These are phyloP conservation scores for Cataglyphis altisquamis DNA, from an alignment of 2,888 invertebrate genomes.

Conservation along the genomic window DNA sequence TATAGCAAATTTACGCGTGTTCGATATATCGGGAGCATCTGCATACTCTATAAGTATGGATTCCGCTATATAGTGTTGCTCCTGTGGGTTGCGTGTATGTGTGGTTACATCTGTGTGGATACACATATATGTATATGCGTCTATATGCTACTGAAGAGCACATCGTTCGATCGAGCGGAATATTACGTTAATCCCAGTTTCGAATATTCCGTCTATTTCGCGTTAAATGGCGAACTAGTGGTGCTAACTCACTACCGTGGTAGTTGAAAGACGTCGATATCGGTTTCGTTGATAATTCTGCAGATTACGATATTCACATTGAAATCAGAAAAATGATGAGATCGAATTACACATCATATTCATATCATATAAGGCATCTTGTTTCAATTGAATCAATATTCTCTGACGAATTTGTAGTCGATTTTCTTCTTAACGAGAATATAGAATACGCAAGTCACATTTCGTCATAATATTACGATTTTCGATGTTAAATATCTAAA, in stretches of 20 bases:
- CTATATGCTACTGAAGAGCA: conserved; percentile 12
- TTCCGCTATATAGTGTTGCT: neutral
- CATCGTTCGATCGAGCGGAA: conserved; percentile 41
- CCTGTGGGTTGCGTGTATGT: neutral
- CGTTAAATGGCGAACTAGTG: conserved; percentile 34
- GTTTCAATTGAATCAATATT: neutral
- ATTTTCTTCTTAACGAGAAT: neutral
- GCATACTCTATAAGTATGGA: conserved; percentile 31
- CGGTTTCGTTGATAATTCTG: conserved; percentile 15
- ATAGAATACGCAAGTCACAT: neutral
- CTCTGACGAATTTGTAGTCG: neutral
- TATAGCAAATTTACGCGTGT: conserved; percentile 50
- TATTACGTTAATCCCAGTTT: conserved; percentile 53
- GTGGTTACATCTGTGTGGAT: neutral
- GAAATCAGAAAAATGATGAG: conserved; percentile 3
- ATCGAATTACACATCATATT: neutral
- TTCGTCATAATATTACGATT: neutral
- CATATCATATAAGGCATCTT: neutral
- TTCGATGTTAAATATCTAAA: neutral
- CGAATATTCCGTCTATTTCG: conserved; percentile 51
- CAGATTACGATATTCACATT: neutral
- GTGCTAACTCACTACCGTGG: conserved; percentile 28
- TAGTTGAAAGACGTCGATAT: conserved; percentile 13
- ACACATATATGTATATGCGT: neutral
- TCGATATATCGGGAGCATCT: conserved; percentile 48